Evolutionary conservation across 2,888 invertebrate genomes (phyloP).

Genomic region (Caenorhabditis zanzibari): DNA sequence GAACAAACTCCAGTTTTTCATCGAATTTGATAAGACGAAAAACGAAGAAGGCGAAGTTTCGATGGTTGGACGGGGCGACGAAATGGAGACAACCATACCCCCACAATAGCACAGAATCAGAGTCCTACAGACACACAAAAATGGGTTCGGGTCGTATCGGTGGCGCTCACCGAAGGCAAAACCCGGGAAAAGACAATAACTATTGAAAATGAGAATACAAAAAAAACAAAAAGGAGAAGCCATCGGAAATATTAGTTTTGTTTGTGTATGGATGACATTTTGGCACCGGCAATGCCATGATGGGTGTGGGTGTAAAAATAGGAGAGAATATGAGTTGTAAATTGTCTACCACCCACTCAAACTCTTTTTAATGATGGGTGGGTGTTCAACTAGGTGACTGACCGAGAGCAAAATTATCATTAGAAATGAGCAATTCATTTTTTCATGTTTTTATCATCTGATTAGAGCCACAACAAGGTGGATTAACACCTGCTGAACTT

Average conservation of each 20-base stretch:
- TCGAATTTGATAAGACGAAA: constrained; percentile 38
- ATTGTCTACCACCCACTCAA: constrained; percentile 36
- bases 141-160: not conserved
- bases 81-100: constrained; percentile 23
- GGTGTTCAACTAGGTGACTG: not conserved
- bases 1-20: constrained; percentile 44
- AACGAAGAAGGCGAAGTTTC: constrained; percentile 8
- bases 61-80: constrained; percentile 9
- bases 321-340: constrained; percentile 15
- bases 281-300: constrained; percentile 22
- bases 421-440: too few species aligned
- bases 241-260: constrained; percentile 63
- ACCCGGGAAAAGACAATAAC: not conserved
- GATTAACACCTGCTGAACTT: not conserved
- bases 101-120: not conserved
- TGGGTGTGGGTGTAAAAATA: constrained; percentile 32
- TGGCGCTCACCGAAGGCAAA: constrained; percentile 25
- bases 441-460: not conserved
- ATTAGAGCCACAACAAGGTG: not conserved
- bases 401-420: too few species aligned
- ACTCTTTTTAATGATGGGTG: not conserved
- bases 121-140: constrained; percentile 3
- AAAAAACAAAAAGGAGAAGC: constrained; percentile 30
- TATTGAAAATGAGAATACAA: not conserved
- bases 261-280: constrained; percentile 63